phyloP scores from a whole-genome alignment of 2,113 vertebrate genomes.

The Eira barbara region DNA sequence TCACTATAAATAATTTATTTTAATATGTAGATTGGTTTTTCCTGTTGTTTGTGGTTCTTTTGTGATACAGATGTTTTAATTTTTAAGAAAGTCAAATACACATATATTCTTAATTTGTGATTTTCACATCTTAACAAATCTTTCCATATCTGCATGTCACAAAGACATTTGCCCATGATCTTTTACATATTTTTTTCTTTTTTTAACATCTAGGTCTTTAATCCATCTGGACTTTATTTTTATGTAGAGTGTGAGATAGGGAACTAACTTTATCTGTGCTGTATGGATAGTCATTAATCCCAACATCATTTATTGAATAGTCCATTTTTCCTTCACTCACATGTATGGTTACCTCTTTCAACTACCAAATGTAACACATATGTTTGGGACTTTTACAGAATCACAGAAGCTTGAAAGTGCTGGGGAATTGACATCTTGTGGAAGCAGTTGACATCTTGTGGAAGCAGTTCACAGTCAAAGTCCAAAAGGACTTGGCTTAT shows the following conservation, averaged over 20 bases:
- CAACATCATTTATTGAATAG: not conserved
- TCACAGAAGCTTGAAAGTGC: not conserved
- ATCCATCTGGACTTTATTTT: not conserved
- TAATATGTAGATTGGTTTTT: not conserved
- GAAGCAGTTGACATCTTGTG: too few species aligned
- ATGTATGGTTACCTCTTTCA: not conserved
- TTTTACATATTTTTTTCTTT: not conserved
- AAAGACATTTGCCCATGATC: not conserved
- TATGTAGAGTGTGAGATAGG: not conserved
- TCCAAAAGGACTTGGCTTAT: not conserved
- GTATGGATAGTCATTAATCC: not conserved
- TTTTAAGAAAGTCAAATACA: not conserved
- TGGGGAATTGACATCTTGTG: not conserved
- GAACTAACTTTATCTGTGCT: not conserved
- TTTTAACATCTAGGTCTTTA: not conserved
- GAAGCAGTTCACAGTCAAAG: not conserved
- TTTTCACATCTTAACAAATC: not conserved
- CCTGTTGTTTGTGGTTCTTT: not conserved
- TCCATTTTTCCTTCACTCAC: not conserved
- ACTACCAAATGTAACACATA: not conserved
- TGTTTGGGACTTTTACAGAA: not conserved
- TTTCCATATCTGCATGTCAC: not conserved
- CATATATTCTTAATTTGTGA: not conserved
- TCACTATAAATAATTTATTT: not conserved
- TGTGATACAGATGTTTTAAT: not conserved